Conservation (phyloP, 1,140 invertebrate species). For the Nebria ingens region DNA sequence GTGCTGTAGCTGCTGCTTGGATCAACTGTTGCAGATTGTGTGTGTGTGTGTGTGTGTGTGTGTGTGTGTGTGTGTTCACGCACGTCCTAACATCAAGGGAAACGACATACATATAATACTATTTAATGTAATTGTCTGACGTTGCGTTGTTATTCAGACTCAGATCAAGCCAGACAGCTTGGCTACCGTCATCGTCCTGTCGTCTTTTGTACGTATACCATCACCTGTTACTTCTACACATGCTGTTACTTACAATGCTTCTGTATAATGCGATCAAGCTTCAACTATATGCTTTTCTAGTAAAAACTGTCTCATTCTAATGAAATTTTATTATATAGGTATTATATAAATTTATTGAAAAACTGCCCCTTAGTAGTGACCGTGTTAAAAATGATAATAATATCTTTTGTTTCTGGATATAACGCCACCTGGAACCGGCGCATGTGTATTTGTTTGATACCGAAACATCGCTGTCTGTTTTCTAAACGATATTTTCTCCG, state of each 20-base stretch:
- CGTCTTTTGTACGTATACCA: too few relatives aligned
- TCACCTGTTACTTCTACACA: background rate
- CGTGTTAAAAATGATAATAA: too few relatives aligned
- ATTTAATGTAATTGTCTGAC: constrained; percentile 9
- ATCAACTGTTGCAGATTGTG: background rate
- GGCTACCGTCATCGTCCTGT: background rate
- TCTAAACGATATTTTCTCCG: background rate
- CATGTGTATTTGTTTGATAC: constrained; percentile 5
- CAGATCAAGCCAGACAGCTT: background rate
- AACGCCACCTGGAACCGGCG: background rate
- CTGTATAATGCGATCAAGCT: too few relatives aligned
- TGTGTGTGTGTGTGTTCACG: constrained; percentile 7
- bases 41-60: background rate
- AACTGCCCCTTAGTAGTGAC: too few relatives aligned
- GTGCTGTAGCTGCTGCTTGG: background rate
- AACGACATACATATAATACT: constrained; percentile 2
- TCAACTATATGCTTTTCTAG: too few relatives aligned
- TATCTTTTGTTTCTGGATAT: too few relatives aligned
- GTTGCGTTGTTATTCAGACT: background rate
- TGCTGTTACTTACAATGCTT: too few relatives aligned
- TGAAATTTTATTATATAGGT: too few relatives aligned
- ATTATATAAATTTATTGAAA: too few relatives aligned
- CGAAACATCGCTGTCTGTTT: background rate
- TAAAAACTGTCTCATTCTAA: too few relatives aligned
- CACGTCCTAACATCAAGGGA: background rate